Percentiles rank a stretch among this genome's conserved stretches.
These are phyloP conservation scores for Phenganax subtilis DNA, from an alignment of 92 coral and sea anemone species.

Conservation along the genomic window DNA sequence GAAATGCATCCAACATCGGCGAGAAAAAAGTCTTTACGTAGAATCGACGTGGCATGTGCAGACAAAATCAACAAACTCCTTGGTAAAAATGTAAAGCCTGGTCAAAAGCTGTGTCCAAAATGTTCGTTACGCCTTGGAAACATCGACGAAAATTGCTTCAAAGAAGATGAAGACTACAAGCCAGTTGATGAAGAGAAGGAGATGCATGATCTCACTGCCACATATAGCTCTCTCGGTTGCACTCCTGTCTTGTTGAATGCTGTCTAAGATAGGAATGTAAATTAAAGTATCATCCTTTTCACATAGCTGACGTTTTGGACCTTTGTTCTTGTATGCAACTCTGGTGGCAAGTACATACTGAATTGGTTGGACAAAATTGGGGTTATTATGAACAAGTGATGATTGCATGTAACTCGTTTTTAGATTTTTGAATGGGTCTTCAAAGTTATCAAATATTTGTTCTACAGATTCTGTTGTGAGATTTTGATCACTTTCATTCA, in stretches of 20 bases:
- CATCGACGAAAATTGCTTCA: too few species aligned
- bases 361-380: slow-evolving; percentile 11
- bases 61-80: too few species aligned
- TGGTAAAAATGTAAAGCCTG: too few species aligned
- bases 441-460: slow-evolving; percentile 29
- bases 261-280: slow-evolving; percentile 11
- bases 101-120: too few species aligned
- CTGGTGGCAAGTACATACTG: slow-evolving; percentile 18
- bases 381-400: neutral
- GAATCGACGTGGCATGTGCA: too few species aligned
- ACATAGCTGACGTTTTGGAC: slow-evolving; percentile 26
- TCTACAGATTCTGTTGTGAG: slow-evolving; percentile 17
- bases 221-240: too few species aligned
- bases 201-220: too few species aligned
- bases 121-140: too few species aligned
- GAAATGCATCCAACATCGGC: too few species aligned
- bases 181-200: too few species aligned
- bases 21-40: too few species aligned
- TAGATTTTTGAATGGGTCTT: slow-evolving; percentile 19
- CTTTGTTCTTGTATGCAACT: slow-evolving; percentile 19
- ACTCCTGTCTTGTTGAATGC: slow-evolving; percentile 20
- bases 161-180: too few species aligned
- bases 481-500: neutral
- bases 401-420: slow-evolving; percentile 21
- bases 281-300: slow-evolving; percentile 22